Evolutionary conservation across 2,797 vertebrate genomes (phyloP).

Genomic region (Squalus acanthias): DNA sequence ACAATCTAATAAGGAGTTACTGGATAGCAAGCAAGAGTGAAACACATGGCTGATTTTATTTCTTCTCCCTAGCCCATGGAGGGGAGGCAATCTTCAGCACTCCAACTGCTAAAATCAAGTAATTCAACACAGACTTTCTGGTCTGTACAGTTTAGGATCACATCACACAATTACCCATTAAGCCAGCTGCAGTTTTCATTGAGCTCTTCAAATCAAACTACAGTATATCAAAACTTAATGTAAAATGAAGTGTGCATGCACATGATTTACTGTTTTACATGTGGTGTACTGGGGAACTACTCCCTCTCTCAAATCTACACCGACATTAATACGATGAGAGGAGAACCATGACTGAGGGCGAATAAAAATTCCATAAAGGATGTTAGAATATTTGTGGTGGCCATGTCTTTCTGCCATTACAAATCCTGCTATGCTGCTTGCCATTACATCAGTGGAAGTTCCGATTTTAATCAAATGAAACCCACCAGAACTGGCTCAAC

Average conservation of each 20-base stretch:
- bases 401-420: not conserved
- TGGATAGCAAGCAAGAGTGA: not conserved
- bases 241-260: not conserved
- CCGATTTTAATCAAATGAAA: not conserved
- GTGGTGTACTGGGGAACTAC: not conserved
- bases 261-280: not conserved
- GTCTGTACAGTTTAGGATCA: not conserved
- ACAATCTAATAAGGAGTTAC: not conserved
- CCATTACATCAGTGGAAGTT: not conserved
- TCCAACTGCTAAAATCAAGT: not conserved
- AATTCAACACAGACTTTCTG: not conserved
- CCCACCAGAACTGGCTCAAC: not conserved
- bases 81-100: not conserved
- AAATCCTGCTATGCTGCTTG: not conserved
- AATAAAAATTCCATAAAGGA: not conserved
- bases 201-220: not conserved
- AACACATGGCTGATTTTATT: not conserved
- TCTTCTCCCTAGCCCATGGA: not conserved
- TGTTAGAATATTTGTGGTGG: not conserved
- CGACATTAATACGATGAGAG: not conserved
- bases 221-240: not conserved
- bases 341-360: not conserved
- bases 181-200: not conserved
- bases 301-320: not conserved
- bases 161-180: not conserved